Evolutionary conservation across 2,113 vertebrate genomes (phyloP).

Genomic region (Perognathus longimembris): DNA sequence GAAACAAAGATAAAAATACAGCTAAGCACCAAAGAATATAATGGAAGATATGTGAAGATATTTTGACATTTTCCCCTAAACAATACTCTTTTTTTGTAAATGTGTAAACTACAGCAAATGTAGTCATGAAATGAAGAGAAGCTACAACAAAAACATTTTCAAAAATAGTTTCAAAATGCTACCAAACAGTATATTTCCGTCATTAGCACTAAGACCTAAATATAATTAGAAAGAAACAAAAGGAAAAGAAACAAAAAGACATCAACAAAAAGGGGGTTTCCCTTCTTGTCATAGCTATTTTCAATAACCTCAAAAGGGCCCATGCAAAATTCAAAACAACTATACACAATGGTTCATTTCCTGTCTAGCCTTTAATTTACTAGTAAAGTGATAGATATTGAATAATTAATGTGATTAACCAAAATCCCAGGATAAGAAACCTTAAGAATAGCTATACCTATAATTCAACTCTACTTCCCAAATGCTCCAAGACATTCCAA

Average conservation of each 20-base stretch:
- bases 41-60: constrained; percentile 83
- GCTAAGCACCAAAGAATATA: constrained; percentile 82
- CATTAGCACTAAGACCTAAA: constrained; percentile 36
- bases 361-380: constrained; percentile 40
- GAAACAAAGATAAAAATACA: constrained; percentile 81
- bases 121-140: constrained; percentile 66
- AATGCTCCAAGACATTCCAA: not conserved
- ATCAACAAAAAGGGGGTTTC: not conserved
- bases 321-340: constrained; percentile 10
- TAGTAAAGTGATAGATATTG: constrained; percentile 26
- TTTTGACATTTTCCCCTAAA: constrained; percentile 86
- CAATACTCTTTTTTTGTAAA: constrained; percentile 77
- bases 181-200: constrained; percentile 49
- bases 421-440: constrained; percentile 3
- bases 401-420: constrained; percentile 59
- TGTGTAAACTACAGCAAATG: constrained; percentile 81
- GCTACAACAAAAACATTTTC: constrained; percentile 74
- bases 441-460: constrained; percentile 11
- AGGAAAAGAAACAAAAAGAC: constrained; percentile 29
- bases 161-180: constrained; percentile 64
- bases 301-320: not conserved
- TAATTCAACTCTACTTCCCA: not conserved
- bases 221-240: constrained; percentile 34
- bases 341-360: constrained; percentile 10
- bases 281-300: constrained; percentile 16